These are phyloP conservation scores for Caradrina clavipalpis DNA, from an alignment of 2,888 invertebrate species.

Conservation along the genomic window DNA sequence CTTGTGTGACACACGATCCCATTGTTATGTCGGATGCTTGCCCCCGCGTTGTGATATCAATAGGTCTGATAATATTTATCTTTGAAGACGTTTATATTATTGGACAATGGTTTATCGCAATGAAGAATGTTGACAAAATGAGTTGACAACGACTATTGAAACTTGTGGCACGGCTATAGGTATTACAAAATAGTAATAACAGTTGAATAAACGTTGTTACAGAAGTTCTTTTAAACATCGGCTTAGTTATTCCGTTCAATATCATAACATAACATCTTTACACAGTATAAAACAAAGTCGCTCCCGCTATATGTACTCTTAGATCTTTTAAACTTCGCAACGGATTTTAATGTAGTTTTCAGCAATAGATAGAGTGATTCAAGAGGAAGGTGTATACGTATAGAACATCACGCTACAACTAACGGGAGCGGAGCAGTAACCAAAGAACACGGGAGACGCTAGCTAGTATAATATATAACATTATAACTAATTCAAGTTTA, in stretches of 20 bases:
- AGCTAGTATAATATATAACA: too few species aligned
- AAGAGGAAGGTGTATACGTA: too few species aligned
- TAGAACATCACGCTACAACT: too few species aligned
- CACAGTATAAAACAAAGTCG: too few species aligned
- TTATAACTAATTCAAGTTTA: too few species aligned
- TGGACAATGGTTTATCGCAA: conserved; percentile 30
- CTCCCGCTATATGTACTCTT: too few species aligned
- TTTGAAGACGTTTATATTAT: conserved; percentile 28
- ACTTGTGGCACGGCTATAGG: neutral
- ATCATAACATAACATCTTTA: too few species aligned
- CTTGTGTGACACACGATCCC: conserved; percentile 9
- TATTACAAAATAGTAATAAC: conserved; percentile 23
- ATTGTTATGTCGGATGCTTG: conserved; percentile 32
- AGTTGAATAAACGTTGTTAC: conserved; percentile 42
- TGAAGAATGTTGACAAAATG: conserved; percentile 35
- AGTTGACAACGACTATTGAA: conserved; percentile 9
- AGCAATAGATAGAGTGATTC: too few species aligned
- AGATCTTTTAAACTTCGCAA: too few species aligned
- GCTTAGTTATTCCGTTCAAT: conserved; percentile 1
- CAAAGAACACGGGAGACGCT: too few species aligned
- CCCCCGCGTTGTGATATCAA: conserved; percentile 32
- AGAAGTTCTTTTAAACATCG: conserved; percentile 3
- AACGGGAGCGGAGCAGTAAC: too few species aligned
- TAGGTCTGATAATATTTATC: conserved; percentile 51
- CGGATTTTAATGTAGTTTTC: too few species aligned